Evolutionary conservation across 2,113 vertebrate species (phyloP), one percentile per base, ranked within the genome.

Genomic region (Cynopterus brachyotis): DNA sequence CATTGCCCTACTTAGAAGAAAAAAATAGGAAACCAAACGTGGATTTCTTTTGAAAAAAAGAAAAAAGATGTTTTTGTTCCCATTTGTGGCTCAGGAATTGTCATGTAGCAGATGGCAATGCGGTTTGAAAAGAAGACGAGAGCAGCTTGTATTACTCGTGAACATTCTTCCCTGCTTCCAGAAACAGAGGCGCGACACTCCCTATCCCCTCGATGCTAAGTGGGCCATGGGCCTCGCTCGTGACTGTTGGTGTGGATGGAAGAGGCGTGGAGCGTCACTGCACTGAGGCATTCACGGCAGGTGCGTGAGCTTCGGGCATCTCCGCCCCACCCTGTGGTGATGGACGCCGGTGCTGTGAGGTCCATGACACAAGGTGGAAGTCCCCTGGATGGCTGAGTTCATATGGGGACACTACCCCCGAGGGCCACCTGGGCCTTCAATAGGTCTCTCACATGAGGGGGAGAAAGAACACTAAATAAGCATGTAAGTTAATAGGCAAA

Each of bases 261-360:
- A 28, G 67, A 75, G 15, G 26, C 12, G 1, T 5, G 0, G 0
- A 1, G 15, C 8, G 53, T 57, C 55, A 19, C 20, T 50, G 22
- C 42, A n/a, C 22, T 0, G 9, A 45, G 13, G 30, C 2, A 0
- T 42, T 45, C 35, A 28, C 0, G 2, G 37, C 66, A 13, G 47
- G 8, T 28, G 10, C 5, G 0, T 30, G 78, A 50, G 5, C 45
- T 60, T 53, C 2, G 0, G n/a, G 17, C 26, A 3, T 16, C 87
- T 26, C 57, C 22, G 13, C 15, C 26, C 5, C 37, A 35, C n/a
- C 0, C 22, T 4, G 1, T 3, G 17, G 22, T 1, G 20, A 42
- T 22, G 45, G 62, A 35, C 6, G 67, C 50, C 0, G 2, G 66
- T 5, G 1, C 28, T 2, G 3, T 0, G 0, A 89, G 55, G 20